Evolutionary conservation across 2,113 vertebrate genomes (phyloP).

Genomic region (Pardalotus punctatus): DNA sequence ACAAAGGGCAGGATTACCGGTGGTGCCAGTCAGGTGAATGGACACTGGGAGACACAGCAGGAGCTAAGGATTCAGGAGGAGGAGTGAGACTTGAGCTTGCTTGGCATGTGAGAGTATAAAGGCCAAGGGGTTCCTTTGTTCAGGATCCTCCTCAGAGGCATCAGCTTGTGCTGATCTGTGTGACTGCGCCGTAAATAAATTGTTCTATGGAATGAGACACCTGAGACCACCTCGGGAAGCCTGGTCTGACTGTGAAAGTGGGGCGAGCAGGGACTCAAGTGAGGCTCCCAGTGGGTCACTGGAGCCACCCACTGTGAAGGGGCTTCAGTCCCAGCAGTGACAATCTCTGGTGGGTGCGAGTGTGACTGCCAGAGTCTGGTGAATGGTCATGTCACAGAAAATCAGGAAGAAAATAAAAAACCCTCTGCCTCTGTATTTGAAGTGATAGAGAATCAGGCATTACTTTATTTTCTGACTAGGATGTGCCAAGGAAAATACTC

Average conservation of each 20-base stretch:
- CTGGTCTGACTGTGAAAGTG: neutral
- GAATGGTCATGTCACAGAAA: neutral
- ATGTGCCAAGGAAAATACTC: too few species aligned
- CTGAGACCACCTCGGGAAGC: too few species aligned
- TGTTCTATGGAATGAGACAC: too few species aligned
- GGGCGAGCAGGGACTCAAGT: neutral
- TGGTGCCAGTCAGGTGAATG: neutral
- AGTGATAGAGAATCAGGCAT: too few species aligned
- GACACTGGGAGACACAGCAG: neutral
- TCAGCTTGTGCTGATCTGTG: accelerated
- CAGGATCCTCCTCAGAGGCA: accelerated
- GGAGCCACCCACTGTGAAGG: neutral
- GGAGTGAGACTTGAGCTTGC: neutral
- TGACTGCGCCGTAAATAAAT: accelerated
- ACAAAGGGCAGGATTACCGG: neutral
- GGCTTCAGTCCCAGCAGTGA: neutral
- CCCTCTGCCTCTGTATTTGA: too few species aligned
- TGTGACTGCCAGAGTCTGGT: neutral
- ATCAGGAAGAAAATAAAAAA: too few species aligned
- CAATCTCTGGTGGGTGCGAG: neutral
- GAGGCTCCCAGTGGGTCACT: too few species aligned
- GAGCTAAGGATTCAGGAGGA: neutral
- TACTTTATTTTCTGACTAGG: too few species aligned
- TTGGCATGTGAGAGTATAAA: neutral
- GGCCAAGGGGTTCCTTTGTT: neutral